These are phyloP conservation scores for Spermophilus dauricus DNA, from an alignment of 2,113 vertebrate species.

Conservation along the genomic window DNA sequence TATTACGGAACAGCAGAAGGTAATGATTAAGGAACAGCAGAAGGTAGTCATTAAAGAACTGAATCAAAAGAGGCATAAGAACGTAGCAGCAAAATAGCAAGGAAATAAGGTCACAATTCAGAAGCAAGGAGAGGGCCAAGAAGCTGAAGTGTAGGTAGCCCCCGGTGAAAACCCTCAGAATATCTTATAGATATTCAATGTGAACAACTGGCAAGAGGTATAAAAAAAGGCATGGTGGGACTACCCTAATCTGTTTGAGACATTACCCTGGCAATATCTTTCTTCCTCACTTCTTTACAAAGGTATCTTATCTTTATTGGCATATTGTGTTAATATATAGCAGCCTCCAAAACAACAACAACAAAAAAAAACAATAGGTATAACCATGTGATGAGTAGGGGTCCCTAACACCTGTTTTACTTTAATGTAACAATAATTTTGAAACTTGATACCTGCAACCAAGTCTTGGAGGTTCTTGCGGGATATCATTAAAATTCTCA, in stretches of 20 bases:
- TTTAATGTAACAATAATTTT: background rate
- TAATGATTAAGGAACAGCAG: background rate
- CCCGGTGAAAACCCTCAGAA: background rate
- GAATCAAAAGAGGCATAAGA: background rate
- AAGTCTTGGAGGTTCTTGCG: background rate
- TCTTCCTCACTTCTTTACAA: background rate
- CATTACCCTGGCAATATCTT: background rate
- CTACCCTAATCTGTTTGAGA: background rate
- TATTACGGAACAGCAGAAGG: background rate
- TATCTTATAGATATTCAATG: background rate
- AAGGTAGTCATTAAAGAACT: background rate
- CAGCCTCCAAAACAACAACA: background rate
- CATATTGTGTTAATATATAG: background rate
- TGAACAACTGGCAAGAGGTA: background rate
- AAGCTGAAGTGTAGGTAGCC: background rate
- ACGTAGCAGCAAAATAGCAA: constrained; percentile 1
- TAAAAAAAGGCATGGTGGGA: background rate
- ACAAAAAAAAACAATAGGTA: background rate
- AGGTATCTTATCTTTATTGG: background rate
- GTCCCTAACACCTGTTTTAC: background rate
- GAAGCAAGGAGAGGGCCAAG: background rate
- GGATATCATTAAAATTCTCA: background rate
- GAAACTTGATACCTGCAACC: background rate
- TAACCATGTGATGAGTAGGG: background rate
- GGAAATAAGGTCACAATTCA: background rate